Base-by-base conservation (phyloP, 2,888 invertebrate species). In the Cephus runcator region DNA sequence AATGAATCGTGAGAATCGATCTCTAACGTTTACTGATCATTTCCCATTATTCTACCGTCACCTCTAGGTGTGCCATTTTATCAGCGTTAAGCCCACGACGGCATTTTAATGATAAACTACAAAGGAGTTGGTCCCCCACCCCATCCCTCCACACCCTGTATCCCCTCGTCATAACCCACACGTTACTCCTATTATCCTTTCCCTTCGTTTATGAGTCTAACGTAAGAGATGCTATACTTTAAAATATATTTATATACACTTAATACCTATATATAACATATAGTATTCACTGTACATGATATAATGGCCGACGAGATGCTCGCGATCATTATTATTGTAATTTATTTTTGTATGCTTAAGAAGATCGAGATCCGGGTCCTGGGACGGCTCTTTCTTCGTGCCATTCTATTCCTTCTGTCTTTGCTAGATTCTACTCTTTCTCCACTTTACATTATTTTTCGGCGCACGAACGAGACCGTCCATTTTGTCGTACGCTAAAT, bases 321-420 rank as follows among this genome's bases (percentile, higher is more conserved):
- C 87, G 88, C 87, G 86, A 88, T 87, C 87, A 85, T 89, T 90
- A 90, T 89, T 89, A 89, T 56, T 56, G 56, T 90, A 89, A 90
- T 90, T 90, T 90, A 90, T 90, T 90, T 90, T 90, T 90, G 85
- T 90, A 90, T 90, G 87, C 87, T 90, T 89, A 88, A 87, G 89
- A 83, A 81, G 76, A 81, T 75, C 76, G 80, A 79, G 76, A 77
- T 56, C 23, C 56, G 56, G 56, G 56, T 56, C 56, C 56, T 56
- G 56, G 56, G 56, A 56, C 56, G 56, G 56, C 56, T 56, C 56
- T 9, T 56, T 15, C 56, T 56, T 56, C 56, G 56, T 56, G 56
- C 56, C 56, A 56, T 23, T 56, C 56, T 56, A 56, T 23, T 9
- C 23, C 56, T 56, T 56, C 23, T 56, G 56, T 56, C 56, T 56